phyloP scores from a whole-genome alignment of 2,113 vertebrate species.

The Lepus europaeus region DNA sequence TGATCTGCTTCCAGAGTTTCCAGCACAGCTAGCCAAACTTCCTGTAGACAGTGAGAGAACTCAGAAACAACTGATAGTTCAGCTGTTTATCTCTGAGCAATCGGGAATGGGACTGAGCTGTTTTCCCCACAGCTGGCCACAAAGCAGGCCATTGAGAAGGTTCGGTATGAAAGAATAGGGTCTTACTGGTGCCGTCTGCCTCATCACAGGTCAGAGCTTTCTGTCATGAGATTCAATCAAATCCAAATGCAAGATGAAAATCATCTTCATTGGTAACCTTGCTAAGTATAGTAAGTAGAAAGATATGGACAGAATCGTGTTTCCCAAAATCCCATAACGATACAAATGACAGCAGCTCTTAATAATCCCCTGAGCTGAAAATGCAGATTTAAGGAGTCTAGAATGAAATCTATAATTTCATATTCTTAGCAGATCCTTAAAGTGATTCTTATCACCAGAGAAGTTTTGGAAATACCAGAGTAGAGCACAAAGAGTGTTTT shows the following conservation, averaged over 20 bases:
- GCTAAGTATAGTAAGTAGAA: neutral
- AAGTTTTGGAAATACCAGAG: neutral
- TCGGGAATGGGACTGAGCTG: neutral
- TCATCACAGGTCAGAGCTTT: neutral
- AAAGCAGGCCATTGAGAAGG: neutral
- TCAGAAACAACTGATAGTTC: neutral
- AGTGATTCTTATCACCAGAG: neutral
- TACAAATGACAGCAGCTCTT: neutral
- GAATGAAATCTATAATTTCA: neutral
- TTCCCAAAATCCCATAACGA: neutral
- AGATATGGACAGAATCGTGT: neutral
- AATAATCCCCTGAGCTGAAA: neutral
- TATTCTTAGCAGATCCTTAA: neutral
- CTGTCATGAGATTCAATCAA: neutral
- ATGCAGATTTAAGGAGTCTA: neutral
- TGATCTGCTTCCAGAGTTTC: constrained; percentile 47
- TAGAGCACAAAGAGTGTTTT: neutral
- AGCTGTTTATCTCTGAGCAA: neutral
- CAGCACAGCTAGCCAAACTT: constrained; percentile 18
- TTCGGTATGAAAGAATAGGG: neutral
- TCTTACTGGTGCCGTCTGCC: rapidly evolving
- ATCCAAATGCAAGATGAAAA: neutral
- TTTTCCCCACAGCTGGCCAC: neutral
- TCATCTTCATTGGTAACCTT: neutral
- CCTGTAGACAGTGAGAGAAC: neutral